Base-by-base conservation (phyloP, 2,888 invertebrate genomes). In the Melangyna quadrimaculata region DNA sequence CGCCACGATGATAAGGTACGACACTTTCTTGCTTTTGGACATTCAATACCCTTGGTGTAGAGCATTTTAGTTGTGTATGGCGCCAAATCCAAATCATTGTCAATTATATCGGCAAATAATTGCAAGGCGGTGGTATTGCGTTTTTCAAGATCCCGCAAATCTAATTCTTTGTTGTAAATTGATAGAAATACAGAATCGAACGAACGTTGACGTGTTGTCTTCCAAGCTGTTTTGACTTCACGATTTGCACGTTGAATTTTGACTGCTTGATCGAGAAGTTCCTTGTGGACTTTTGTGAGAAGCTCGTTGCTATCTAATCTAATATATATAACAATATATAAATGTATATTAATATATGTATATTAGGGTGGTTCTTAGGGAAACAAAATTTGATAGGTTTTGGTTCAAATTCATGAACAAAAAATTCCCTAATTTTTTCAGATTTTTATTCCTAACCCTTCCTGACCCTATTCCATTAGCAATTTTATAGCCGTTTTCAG, bases 61-160 rank as follows among this genome's bases (percentile, higher is more conserved):
- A 92, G 88, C 37, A 89, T 87, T 27, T 89, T 88, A 1, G 91
- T 89, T 14, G 92, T 89, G 27, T 90, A 88, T 1, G 91, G 89
- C 0, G 90, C 91, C 59, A 91, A 83, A 10, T 88, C 89, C 22
- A 89, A 87, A 61, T 89, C 88, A 10, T 81, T 89, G 27, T 90
- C 90, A 1, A 92, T 90, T 87, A 95, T 91, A 88, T 94, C 94
- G 0, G 93, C 91, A 12, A 95, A 89, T 59, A 94, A 92, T 88
- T 94, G 94, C 3, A 95, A 89, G 0, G 93, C 93, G 59, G 92
- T 91, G 24, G 92, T 92, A 88, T 95, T 95, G 17, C 93, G 93
- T 80, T 94, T 94, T 89, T 93, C 93, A n/a, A 95, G 88, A 88
- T 94, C 94, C 19, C 94, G 93, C 10, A 94, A 90, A 63, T 93